Evolutionary conservation across 2,888 invertebrate species (phyloP), one percentile per base, ranked within the genome.

Genomic region (Clepsis dumicolana): DNA sequence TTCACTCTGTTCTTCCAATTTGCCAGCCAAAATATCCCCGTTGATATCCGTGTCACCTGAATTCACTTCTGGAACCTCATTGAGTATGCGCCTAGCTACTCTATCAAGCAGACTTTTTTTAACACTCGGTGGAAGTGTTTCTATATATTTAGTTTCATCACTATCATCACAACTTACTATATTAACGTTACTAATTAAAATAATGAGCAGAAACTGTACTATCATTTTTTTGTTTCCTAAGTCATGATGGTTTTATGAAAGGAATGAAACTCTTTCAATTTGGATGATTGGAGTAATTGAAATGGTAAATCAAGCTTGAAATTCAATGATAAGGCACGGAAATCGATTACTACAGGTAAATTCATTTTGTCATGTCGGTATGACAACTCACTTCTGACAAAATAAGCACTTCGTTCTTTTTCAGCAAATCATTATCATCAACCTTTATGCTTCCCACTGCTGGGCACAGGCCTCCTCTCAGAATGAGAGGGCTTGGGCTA

Each of bases 31-130:
- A 10, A 89, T 56, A 60, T 88, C 86, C 10, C 74, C 75, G 16
- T 82, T 83, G 0, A 72, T 67, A 25, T 75, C 70, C 29, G 71
- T 72, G 0, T 71, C 71, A 5, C 68, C 59, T 8, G 78, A 77
- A 44, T 77, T 78, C 24, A 74, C 74, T 21, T 67, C 65, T 29
- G 82, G 75, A 0, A 89, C 82, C 65, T 85, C 86, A 56, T 82
- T 76, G 12, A 85, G 65, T 71, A 92, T 87, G 54, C 91, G 80
- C 73, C 87, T 84, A 0, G 89, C 89, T 12, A 92, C 82, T 24
- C 75, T 82, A 32, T 89, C 82, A 54, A 91, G 70, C 50, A 92
- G 89, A 0, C 83, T 82, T 25, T 83, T 76, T 71, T 91, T 92
- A 52, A 90, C 87, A 27, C 81, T 76, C 38, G 88, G 88, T 0